Percentiles rank a stretch among this genome's conserved stretches.
These are phyloP conservation scores for Parazoanthus swiftii DNA, from an alignment of 92 coral and sea anemone species.

Conservation along the genomic window DNA sequence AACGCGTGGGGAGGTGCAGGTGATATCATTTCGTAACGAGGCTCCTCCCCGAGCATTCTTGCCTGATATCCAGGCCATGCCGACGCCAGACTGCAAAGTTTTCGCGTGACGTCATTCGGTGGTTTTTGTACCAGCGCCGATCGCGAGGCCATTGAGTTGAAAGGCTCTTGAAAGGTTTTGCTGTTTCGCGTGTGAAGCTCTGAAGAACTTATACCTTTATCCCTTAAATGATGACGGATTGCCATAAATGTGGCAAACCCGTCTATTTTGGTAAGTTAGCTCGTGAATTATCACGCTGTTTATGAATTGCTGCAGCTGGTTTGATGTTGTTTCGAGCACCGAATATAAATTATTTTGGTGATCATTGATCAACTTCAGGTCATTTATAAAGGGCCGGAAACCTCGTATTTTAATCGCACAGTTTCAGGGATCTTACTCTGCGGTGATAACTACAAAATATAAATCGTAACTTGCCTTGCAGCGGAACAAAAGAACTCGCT, in stretches of 20 bases:
- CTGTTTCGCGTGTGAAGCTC: background rate
- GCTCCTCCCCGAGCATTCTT: too few relatives aligned
- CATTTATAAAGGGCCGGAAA: background rate
- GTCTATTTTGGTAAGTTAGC: conserved; percentile 94
- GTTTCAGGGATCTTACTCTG: background rate
- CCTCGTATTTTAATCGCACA: background rate
- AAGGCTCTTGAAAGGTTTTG: too few relatives aligned
- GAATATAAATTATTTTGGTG: background rate
- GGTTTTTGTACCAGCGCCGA: too few relatives aligned
- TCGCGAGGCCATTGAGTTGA: background rate
- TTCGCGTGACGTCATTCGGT: conserved; percentile 15
- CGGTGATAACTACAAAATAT: background rate
- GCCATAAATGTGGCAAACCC: conserved; percentile 93
- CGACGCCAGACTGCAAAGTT: background rate
- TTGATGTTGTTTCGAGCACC: background rate
- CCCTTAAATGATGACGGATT: conserved; percentile 69
- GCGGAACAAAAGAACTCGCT: conserved; percentile 96
- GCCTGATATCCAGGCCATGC: too few relatives aligned
- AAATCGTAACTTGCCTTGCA: conserved; percentile 31
- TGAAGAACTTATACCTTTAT: background rate
- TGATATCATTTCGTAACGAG: too few relatives aligned
- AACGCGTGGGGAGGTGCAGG: too few relatives aligned
- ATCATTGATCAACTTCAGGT: background rate
- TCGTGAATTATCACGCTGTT: background rate
- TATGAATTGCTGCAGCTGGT: background rate